These are phyloP conservation scores for Dendrolimus punctatus DNA, from an alignment of 1,140 invertebrate genomes.

Conservation along the genomic window DNA sequence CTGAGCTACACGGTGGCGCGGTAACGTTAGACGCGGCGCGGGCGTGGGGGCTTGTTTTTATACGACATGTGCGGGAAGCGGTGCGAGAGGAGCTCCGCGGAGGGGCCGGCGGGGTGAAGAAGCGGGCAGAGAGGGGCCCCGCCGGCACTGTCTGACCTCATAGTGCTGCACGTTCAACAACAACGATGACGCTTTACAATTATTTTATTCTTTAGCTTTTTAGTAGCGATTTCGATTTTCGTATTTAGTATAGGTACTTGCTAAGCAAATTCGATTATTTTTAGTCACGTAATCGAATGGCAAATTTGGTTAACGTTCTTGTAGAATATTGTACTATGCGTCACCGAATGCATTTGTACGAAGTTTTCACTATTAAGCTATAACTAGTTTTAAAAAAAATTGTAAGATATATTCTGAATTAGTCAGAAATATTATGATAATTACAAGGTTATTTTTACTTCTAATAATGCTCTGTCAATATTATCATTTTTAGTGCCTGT, in stretches of 20 bases:
- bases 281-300: no score
- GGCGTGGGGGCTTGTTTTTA: constrained; percentile 41
- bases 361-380: no score
- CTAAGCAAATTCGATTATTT: no score
- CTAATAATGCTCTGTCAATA: no score
- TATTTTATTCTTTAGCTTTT: constrained; percentile 1
- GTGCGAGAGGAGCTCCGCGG: constrained; percentile 11
- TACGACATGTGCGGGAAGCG: constrained; percentile 13
- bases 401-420: no score
- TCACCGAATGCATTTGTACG: no score
- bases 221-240: not conserved
- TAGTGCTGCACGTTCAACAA: constrained; percentile 31
- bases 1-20: constrained; percentile 40
- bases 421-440: no score
- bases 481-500: no score
- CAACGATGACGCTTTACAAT: constrained; percentile 9
- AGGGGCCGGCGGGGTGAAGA: constrained; percentile 15
- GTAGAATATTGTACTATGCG: no score
- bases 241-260: not conserved
- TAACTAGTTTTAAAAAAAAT: no score
- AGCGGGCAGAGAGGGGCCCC: constrained; percentile 24
- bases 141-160: constrained; percentile 27
- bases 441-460: no score
- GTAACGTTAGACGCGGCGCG: constrained; percentile 57
- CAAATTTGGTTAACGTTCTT: no score